phyloP scores from a whole-genome alignment of 1,140 invertebrate genomes.

The Calycopis cecrops region DNA sequence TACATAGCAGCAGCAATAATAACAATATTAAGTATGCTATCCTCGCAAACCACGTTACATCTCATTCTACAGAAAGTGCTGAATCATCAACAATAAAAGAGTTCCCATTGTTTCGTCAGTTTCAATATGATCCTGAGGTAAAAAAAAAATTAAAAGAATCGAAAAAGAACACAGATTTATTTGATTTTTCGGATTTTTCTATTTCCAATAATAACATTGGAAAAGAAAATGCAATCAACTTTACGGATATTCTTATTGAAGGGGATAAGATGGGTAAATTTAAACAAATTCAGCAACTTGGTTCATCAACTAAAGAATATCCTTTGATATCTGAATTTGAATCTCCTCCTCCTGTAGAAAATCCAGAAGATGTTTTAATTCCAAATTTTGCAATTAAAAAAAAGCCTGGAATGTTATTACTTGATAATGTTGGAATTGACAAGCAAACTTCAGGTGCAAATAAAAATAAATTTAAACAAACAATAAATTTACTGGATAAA shows the following conservation, averaged over 20 bases:
- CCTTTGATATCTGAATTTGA: slow-evolving; percentile 43
- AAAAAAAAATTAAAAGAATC: no score
- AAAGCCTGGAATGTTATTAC: slow-evolving; percentile 16
- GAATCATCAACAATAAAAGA: slow-evolving; percentile 25
- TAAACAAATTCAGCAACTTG: slow-evolving; percentile 15
- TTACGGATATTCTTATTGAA: no score
- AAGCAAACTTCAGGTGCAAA: slow-evolving; percentile 7
- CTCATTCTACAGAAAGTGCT: slow-evolving; percentile 17
- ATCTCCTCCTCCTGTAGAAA: slow-evolving; percentile 39
- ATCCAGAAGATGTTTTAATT: slow-evolving; percentile 20
- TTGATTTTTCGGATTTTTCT: no score
- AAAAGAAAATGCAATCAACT: slow-evolving; percentile 28
- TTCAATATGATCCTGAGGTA: slow-evolving; percentile 38
- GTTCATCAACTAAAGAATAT: slow-evolving; percentile 26
- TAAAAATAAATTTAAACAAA: slow-evolving; percentile 14
- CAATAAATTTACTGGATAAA: slow-evolving; percentile 32
- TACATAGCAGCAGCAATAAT: slow-evolving; percentile 23
- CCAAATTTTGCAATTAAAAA: slow-evolving; percentile 19
- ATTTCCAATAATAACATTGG: not conserved
- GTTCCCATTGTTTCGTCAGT: slow-evolving; percentile 34
- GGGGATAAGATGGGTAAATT: no score
- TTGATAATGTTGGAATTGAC: slow-evolving; percentile 26
- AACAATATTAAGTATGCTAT: slow-evolving; percentile 43
- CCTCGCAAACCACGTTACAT: slow-evolving; percentile 32
- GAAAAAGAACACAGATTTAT: no score